A percentile compares a stretch with the other conserved stretches of the same genome.
Evolutionary conservation across 2,113 vertebrate genomes (phyloP).

Genomic region (Archilochus colubris): DNA sequence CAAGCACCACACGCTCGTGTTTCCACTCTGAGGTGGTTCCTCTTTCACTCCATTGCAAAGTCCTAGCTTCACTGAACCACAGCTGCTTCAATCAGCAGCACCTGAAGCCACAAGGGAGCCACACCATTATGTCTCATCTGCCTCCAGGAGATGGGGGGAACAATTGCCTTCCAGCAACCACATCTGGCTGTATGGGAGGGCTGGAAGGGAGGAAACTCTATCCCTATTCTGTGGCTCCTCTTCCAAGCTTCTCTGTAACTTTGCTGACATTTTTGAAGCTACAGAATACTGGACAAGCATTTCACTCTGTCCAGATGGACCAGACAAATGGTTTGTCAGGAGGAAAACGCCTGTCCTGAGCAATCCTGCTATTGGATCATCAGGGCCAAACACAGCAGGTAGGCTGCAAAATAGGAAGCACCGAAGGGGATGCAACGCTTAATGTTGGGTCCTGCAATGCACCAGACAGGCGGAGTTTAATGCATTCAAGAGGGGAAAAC

Average conservation of each 20-base stretch:
- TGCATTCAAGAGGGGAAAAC: neutral
- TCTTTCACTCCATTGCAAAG: neutral
- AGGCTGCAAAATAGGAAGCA: neutral
- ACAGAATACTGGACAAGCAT: neutral
- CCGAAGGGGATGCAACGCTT: neutral
- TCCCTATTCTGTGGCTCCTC: neutral
- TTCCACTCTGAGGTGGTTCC: neutral
- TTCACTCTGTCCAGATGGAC: neutral
- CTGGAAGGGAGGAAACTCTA: neutral
- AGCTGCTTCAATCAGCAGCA: neutral
- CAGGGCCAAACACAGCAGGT: neutral
- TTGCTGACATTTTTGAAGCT: neutral
- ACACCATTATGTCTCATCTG: neutral
- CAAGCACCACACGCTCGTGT: neutral
- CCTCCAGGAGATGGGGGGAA: rapidly evolving
- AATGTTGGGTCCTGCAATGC: neutral
- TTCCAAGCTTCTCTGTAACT: neutral
- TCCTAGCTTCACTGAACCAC: neutral
- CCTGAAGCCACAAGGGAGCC: neutral
- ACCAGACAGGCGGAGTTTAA: neutral
- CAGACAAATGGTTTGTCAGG: neutral
- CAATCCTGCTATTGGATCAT: neutral
- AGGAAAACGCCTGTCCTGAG: neutral
- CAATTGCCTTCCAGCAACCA: neutral
- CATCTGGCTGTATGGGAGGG: neutral